Evolutionary conservation across 2,888 invertebrate genomes (phyloP).

Genomic region (Parelbella ahira): DNA sequence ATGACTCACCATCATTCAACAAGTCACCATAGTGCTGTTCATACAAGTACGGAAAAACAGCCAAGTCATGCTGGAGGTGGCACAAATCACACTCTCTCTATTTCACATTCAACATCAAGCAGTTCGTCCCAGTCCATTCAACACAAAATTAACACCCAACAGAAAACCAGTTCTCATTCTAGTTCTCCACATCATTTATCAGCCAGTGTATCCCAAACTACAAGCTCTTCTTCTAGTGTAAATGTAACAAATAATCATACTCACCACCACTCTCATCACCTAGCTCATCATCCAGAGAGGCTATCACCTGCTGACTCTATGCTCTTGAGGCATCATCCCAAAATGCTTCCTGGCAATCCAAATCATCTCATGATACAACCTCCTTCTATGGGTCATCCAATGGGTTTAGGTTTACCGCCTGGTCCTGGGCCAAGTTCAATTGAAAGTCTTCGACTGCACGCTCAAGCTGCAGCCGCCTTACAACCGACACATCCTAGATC

Average conservation of each 20-base stretch:
- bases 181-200: conserved; percentile 78
- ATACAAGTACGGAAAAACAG: conserved; percentile 83
- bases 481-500: conserved; percentile 71
- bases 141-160: conserved; percentile 80
- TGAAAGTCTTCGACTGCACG: conserved; percentile 87
- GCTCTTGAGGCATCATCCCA: conserved; percentile 72
- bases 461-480: conserved; percentile 83
- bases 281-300: conserved; percentile 83
- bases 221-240: conserved; percentile 74
- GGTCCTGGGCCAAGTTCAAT: conserved; percentile 83
- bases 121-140: conserved; percentile 84
- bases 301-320: conserved; percentile 82
- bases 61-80: conserved; percentile 74
- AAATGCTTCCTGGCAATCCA: conserved; percentile 78
- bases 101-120: conserved; percentile 84
- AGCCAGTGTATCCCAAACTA: conserved; percentile 77
- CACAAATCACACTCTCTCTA: conserved; percentile 82
- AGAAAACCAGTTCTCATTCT: conserved; percentile 67
- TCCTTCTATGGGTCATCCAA: conserved; percentile 83
- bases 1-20: conserved; percentile 84
- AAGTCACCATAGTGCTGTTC: conserved; percentile 83
- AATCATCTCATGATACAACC: conserved; percentile 84
- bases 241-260: conserved; percentile 82
- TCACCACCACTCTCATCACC: conserved; percentile 84
- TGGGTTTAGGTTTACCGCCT: conserved; percentile 76